These are phyloP conservation scores for Tinea trinotella DNA, from an alignment of 2,888 invertebrate genomes.

Conservation along the genomic window DNA sequence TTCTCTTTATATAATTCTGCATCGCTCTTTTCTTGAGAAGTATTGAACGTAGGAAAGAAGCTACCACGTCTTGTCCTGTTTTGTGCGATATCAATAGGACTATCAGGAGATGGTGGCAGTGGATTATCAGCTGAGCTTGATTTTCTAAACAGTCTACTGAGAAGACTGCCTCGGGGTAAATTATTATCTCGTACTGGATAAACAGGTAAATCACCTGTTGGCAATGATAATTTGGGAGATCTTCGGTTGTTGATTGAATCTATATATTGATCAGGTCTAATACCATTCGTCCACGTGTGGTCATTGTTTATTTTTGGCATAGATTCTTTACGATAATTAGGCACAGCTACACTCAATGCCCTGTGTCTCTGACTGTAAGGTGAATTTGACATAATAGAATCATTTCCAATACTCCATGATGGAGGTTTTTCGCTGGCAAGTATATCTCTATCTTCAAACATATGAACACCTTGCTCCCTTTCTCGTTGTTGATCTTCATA, in stretches of 20 bases:
- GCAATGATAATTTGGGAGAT: slow-evolving; percentile 56
- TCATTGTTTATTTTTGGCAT: slow-evolving; percentile 61
- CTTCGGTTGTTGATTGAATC: slow-evolving; percentile 55
- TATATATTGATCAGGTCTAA: slow-evolving; percentile 72
- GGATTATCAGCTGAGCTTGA: slow-evolving; percentile 47
- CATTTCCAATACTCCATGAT: slow-evolving; percentile 70
- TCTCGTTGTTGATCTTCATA: slow-evolving; percentile 55
- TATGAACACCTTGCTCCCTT: slow-evolving; percentile 70
- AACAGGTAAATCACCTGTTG: slow-evolving; percentile 25
- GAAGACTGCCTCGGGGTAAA: slow-evolving; percentile 41
- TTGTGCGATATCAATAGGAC: slow-evolving; percentile 32
- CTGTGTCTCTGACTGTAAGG: slow-evolving; percentile 62
- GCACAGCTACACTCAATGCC: slow-evolving; percentile 75
- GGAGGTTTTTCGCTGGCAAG: slow-evolving; percentile 76
- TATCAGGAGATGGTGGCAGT: slow-evolving; percentile 29
- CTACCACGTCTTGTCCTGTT: slow-evolving; percentile 37
- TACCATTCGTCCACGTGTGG: slow-evolving; percentile 79
- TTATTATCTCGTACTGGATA: slow-evolving; percentile 25
- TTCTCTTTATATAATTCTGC: slow-evolving; percentile 30
- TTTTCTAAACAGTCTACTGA: slow-evolving; percentile 43
- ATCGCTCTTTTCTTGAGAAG: slow-evolving; percentile 40
- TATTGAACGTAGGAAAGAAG: slow-evolving; percentile 47
- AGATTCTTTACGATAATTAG: slow-evolving; percentile 55
- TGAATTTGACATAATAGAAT: slow-evolving; percentile 41
- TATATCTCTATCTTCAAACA: slow-evolving; percentile 82